Evolutionary conservation across 2,113 vertebrate genomes (phyloP).

Genomic region (Cryptomyrus ogoouensis): DNA sequence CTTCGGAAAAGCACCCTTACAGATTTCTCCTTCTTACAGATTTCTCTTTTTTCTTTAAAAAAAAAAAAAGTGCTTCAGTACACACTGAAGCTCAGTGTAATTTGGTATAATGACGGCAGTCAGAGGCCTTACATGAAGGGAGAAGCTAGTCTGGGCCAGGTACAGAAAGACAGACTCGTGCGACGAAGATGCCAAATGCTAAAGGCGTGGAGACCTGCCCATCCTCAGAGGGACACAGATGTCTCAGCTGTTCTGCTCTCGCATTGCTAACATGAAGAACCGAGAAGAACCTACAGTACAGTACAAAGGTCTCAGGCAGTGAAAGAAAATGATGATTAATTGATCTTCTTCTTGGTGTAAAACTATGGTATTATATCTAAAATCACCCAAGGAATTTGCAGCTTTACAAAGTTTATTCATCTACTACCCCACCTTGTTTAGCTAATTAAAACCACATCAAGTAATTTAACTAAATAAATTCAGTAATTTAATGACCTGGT

Average conservation of each 20-base stretch:
- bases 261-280: not conserved
- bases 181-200: slow-evolving; percentile 39
- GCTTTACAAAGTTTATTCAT: not conserved
- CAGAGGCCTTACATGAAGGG: slow-evolving; percentile 34
- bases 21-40: slow-evolving; percentile 30
- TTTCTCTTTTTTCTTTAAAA: slow-evolving; percentile 19
- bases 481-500: not conserved
- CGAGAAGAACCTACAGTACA: not conserved
- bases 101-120: slow-evolving; percentile 39
- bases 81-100: slow-evolving; percentile 29
- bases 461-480: not conserved
- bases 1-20: slow-evolving; percentile 34
- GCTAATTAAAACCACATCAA: not conserved
- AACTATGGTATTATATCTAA: not conserved
- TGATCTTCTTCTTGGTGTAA: not conserved
- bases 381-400: not conserved
- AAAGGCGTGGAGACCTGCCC: slow-evolving; percentile 34
- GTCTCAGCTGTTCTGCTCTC: slow-evolving; percentile 16
- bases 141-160: slow-evolving; percentile 35
- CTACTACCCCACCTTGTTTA: not conserved
- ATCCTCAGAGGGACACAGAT: slow-evolving; percentile 28
- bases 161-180: slow-evolving; percentile 38
- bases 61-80: slow-evolving; percentile 24
- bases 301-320: not conserved
- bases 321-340: not conserved